phyloP scores from a whole-genome alignment of 2,888 invertebrate genomes.

The Spodoptera littoralis region DNA sequence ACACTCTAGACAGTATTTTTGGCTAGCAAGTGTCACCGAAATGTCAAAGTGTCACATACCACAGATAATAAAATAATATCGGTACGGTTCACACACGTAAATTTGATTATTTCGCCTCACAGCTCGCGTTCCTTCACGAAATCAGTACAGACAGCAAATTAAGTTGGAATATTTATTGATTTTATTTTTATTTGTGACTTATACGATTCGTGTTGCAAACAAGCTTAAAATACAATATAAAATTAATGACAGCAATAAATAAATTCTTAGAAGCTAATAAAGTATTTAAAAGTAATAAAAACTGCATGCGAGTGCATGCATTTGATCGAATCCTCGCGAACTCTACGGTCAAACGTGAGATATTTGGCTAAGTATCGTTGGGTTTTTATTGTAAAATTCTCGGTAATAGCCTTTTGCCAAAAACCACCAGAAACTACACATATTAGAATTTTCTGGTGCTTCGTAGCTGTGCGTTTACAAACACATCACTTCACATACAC shows the following conservation, averaged over 20 bases:
- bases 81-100: constrained; percentile 41
- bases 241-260: not conserved
- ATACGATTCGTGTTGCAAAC: not conserved
- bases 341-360: too few relatives aligned
- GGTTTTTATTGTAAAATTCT: too few relatives aligned
- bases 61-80: constrained; percentile 36
- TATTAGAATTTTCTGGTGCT: too few relatives aligned
- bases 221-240: constrained; percentile 1
- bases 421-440: too few relatives aligned
- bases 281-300: too few relatives aligned
- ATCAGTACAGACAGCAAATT: constrained; percentile 59
- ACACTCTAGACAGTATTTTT: not conserved
- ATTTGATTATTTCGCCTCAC: constrained; percentile 50
- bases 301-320: too few relatives aligned
- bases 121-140: constrained; percentile 70
- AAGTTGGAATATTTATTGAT: constrained; percentile 29
- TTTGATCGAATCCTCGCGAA: too few relatives aligned
- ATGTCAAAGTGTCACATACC: constrained; percentile 44
- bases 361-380: too few relatives aligned
- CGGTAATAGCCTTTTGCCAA: too few relatives aligned
- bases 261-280: too few relatives aligned
- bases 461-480: too few relatives aligned
- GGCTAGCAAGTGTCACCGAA: constrained; percentile 27
- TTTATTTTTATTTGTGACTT: constrained; percentile 30
- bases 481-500: too few relatives aligned